A percentile compares a stretch with the other conserved stretches of the same genome.
Evolutionary conservation across 2,797 vertebrate species (phyloP).

Genomic region (Cryptoprocta ferox): DNA sequence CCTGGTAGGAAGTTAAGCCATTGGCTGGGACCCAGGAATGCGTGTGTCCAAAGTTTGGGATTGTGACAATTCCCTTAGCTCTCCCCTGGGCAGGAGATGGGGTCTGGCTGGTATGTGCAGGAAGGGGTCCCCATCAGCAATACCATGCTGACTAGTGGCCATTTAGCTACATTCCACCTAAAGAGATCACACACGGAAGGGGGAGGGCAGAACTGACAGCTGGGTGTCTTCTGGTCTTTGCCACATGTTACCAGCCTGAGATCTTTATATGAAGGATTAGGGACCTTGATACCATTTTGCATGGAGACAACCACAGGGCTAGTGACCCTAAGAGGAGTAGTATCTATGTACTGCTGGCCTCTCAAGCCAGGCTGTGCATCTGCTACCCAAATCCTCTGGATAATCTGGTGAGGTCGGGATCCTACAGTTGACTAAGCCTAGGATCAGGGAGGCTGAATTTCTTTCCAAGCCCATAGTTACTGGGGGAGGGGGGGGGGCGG

Average conservation of each 20-base stretch:
- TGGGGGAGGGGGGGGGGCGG: no score
- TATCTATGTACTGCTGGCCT: neutral
- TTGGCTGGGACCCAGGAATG: neutral
- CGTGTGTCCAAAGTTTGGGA: neutral
- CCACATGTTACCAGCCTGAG: neutral
- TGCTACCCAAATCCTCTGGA: neutral
- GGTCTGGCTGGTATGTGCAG: neutral
- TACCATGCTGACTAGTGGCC: no score
- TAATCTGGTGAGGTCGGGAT: rapidly evolving
- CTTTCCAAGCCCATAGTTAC: neutral
- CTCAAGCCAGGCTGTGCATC: rapidly evolving
- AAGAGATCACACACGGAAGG: neutral
- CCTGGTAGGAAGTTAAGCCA: neutral
- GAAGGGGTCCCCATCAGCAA: no score
- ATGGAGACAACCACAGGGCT: neutral
- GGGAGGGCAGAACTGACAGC: neutral
- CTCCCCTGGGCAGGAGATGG: neutral
- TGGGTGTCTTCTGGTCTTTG: neutral
- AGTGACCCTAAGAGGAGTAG: neutral
- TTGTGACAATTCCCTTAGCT: neutral
- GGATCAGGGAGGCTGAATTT: neutral
- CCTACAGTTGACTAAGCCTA: neutral
- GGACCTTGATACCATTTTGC: neutral
- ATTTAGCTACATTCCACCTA: neutral
- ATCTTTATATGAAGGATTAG: neutral